Base-by-base conservation (phyloP, 2,888 invertebrate genomes). In the Drosophila mayaguana region DNA sequence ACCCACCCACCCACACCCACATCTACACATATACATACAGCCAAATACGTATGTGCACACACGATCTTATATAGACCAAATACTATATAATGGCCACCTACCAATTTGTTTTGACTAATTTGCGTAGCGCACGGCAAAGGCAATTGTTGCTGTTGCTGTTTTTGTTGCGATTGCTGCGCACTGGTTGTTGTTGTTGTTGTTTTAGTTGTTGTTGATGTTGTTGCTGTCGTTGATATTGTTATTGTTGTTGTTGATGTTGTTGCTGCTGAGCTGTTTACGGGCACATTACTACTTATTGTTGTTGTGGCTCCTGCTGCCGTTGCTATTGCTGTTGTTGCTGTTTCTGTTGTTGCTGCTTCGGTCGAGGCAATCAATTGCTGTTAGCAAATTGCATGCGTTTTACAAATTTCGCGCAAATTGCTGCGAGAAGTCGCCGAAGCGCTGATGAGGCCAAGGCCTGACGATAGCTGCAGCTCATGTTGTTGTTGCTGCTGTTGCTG, bases 71-170 rank as follows among this genome's bases (percentile, higher is more conserved):
- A 63, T 60, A 71, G 65, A 75, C 71, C 71, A 53, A 51, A 54
- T 25, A 59, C 45, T 51, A 60, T 77, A 61, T 63, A 77, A 66
- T 77, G 75, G 69, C 73, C 76, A 86, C 86, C 88, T 88, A 86
- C 86, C 86, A 88, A 86, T 87, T 86, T 86, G 70, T 72, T 81
- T 78, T 78, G 81, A 86, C 84, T 83, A 81, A 80, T 80, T 72
- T 80, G 79, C 76, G 81, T 63, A 67, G 73, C 62, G 62, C 78
- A 78, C 80, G 80, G 78, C 81, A 79, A 79, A 72, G 74, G 78
- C 81, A 79, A 65, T 73, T 81, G 77, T 67, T 74, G 81, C 72
- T 56, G 45, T 69, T 72, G 76, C 55, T 63, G 65, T 53, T 57
- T 34, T 59, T 75, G 76, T 54, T 66, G 64, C 73, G 72, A 70